Evolutionary conservation across 2,888 invertebrate species (phyloP).

Genomic region (Hemaris fuciformis): DNA sequence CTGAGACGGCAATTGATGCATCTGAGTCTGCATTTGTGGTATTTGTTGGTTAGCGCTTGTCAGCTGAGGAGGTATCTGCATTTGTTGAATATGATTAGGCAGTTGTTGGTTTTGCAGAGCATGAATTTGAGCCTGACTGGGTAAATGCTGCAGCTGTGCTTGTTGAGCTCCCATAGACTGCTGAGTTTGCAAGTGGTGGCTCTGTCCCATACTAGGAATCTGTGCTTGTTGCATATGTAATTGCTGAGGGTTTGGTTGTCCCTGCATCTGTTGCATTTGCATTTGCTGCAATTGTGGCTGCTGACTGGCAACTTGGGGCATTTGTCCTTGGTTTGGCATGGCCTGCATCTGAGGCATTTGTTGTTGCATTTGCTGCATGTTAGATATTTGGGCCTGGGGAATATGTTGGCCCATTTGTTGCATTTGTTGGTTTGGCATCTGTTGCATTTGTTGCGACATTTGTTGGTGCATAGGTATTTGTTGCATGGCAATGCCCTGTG

Average conservation of each 20-base stretch:
- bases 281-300: constrained; percentile 78
- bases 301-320: constrained; percentile 70
- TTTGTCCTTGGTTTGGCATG: constrained; percentile 71
- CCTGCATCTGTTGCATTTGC: constrained; percentile 78
- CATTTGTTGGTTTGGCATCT: constrained; percentile 78
- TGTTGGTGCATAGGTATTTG: constrained; percentile 79
- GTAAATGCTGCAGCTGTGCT: constrained; percentile 75
- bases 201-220: constrained; percentile 71
- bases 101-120: constrained; percentile 80
- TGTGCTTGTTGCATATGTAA: constrained; percentile 78
- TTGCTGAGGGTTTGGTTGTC: constrained; percentile 72
- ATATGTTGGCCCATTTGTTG: constrained; percentile 77
- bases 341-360: constrained; percentile 78
- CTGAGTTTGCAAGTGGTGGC: constrained; percentile 73
- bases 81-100: constrained; percentile 79
- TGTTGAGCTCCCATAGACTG: constrained; percentile 72
- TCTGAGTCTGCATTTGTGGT: constrained; percentile 77
- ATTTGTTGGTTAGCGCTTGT: constrained; percentile 73
- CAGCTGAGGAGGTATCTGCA: constrained; percentile 74
- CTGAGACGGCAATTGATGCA: constrained; percentile 76
- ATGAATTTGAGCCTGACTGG: constrained; percentile 77
- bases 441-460: constrained; percentile 79
- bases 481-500: constrained; percentile 76
- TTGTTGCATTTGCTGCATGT: constrained; percentile 78
- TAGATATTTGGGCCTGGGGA: constrained; percentile 71